phyloP scores from a whole-genome alignment of 2,113 vertebrate genomes.

The Ceyx margarethae region DNA sequence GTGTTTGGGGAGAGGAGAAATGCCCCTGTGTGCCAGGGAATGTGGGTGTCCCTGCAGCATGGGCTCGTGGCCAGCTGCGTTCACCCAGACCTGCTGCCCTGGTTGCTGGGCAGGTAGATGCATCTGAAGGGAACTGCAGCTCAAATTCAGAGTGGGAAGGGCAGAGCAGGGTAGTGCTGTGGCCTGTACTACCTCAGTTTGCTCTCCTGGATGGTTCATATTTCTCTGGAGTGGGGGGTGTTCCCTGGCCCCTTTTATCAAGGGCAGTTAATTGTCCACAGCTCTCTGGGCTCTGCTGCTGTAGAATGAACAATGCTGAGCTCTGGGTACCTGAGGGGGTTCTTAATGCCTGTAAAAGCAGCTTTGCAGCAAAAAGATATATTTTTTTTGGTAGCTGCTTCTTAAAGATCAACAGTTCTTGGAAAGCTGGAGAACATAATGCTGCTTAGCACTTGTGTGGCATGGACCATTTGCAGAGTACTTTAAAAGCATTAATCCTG shows the following conservation, averaged over 20 bases:
- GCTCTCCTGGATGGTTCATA: neutral
- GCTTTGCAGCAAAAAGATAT: neutral
- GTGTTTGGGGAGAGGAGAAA: neutral
- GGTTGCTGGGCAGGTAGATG: neutral
- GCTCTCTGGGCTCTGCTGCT: neutral
- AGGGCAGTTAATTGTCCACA: neutral
- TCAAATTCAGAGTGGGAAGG: neutral
- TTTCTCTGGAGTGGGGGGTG: neutral
- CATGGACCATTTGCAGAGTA: neutral
- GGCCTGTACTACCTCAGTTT: fast-evolving
- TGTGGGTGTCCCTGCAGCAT: neutral
- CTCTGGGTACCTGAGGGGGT: fast-evolving
- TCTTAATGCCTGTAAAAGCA: neutral
- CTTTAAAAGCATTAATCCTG: neutral
- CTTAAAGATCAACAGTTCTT: neutral
- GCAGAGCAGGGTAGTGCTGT: neutral
- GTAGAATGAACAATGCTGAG: fast-evolving
- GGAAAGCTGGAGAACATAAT: neutral
- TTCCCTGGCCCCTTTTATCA: neutral
- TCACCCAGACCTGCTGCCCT: fast-evolving
- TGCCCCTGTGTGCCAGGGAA: neutral
- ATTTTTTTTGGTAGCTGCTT: neutral
- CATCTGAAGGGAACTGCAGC: neutral
- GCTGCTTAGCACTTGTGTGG: neutral
- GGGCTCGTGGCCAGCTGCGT: neutral